phyloP scores from a whole-genome alignment of 2,113 vertebrate genomes.

The Vidua chalybeata region DNA sequence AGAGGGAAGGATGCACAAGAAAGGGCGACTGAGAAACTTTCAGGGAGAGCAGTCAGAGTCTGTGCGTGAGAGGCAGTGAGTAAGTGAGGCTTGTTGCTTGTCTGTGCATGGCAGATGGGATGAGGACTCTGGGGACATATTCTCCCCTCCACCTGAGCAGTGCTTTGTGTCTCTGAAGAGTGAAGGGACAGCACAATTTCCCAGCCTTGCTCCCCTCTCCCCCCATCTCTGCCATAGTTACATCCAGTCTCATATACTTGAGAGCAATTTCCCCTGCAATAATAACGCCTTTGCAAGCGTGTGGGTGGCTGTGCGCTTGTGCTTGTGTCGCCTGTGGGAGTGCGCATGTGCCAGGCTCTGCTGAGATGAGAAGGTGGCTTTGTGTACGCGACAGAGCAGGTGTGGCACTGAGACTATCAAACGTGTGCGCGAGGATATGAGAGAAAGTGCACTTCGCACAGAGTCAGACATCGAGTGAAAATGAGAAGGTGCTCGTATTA shows the following conservation, averaged over 20 bases:
- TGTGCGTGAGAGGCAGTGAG: fast-evolving
- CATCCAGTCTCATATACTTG: background rate
- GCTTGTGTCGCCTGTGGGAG: fast-evolving
- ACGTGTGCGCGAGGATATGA: fast-evolving
- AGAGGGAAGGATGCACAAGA: background rate
- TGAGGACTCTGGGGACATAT: background rate
- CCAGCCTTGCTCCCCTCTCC: background rate
- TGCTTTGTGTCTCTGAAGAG: background rate
- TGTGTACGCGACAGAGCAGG: background rate
- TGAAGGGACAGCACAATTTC: background rate
- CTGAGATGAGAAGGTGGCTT: background rate
- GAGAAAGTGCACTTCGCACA: background rate
- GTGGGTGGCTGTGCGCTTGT: background rate
- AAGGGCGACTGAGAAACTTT: background rate
- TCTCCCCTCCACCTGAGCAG: background rate
- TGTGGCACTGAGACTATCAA: background rate
- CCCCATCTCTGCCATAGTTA: background rate
- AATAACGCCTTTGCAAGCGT: background rate
- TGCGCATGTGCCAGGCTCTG: background rate
- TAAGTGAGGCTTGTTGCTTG: background rate
- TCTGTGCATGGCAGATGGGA: background rate
- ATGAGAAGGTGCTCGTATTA: background rate
- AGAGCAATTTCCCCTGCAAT: background rate
- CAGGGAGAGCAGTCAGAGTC: background rate
- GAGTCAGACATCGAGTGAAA: slow-evolving; percentile 15